Evolutionary conservation across 2,797 vertebrate genomes (phyloP).

Genomic region (Microcaecilia unicolor): DNA sequence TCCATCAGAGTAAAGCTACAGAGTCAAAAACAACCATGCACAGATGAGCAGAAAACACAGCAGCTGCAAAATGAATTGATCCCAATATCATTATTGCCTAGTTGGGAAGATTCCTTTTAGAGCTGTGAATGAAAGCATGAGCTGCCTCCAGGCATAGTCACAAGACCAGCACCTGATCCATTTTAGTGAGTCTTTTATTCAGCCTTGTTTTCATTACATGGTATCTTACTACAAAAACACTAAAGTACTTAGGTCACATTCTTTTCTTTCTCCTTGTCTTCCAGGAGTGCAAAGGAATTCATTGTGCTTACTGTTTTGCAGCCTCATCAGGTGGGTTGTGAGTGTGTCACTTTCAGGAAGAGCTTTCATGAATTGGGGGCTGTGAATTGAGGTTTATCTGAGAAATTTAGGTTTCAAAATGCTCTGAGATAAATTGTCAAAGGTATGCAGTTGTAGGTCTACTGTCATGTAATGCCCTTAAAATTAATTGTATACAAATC

Average conservation of each 20-base stretch:
- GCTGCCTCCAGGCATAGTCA: neutral
- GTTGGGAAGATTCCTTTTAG: neutral
- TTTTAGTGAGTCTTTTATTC: too few relatives aligned
- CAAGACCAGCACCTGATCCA: too few relatives aligned
- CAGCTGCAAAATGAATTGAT: neutral
- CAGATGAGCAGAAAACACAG: neutral
- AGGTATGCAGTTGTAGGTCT: too few relatives aligned
- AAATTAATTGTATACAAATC: too few relatives aligned
- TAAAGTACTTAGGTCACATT: too few relatives aligned
- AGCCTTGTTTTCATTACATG: too few relatives aligned
- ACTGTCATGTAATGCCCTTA: too few relatives aligned
- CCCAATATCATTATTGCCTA: fast-evolving
- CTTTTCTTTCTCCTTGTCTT: constrained; percentile 39
- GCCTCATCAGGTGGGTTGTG: constrained; percentile 81
- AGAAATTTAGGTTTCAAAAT: too few relatives aligned
- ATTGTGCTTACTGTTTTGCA: constrained; percentile 91
- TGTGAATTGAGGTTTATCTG: neutral
- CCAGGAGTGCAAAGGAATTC: constrained; percentile 83
- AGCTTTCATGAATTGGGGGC: neutral
- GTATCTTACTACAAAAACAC: too few relatives aligned
- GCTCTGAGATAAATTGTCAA: too few relatives aligned
- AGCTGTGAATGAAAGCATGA: too few relatives aligned
- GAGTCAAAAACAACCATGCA: neutral
- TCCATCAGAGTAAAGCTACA: neutral
- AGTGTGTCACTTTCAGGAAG: constrained; percentile 8